phyloP scores from a whole-genome alignment of 2,113 vertebrate genomes.

The Pygathrix nemaeus region DNA sequence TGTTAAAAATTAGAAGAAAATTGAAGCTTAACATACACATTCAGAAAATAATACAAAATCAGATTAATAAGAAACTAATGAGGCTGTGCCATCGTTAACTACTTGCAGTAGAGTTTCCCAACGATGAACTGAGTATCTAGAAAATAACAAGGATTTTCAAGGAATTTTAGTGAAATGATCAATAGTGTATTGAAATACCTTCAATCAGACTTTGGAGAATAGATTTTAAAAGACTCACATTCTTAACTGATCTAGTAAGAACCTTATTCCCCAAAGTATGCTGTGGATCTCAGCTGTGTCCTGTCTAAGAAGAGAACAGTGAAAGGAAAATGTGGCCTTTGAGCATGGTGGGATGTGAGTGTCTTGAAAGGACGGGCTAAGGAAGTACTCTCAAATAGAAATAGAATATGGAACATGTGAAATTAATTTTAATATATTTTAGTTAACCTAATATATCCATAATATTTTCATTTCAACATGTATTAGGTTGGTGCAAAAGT shows the following conservation, averaged over 20 bases:
- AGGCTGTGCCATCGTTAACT: not conserved
- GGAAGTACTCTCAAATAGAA: not conserved
- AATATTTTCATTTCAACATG: not conserved
- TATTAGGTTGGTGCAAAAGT: no score
- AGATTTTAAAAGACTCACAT: constrained; percentile 14
- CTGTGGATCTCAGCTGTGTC: not conserved
- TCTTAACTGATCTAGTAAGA: not conserved
- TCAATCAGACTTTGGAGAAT: constrained; percentile 13
- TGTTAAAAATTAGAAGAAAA: not conserved
- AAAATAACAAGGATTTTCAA: constrained; percentile 19
- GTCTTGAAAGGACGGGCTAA: not conserved
- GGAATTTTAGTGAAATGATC: constrained; percentile 46
- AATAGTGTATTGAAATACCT: constrained; percentile 21
- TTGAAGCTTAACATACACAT: not conserved
- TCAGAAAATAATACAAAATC: constrained; percentile 1
- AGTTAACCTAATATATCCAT: not conserved
- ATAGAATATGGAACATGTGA: no score
- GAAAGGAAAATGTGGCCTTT: not conserved
- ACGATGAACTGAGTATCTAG: not conserved
- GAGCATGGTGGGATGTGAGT: not conserved
- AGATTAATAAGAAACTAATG: not conserved
- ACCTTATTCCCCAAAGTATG: not conserved
- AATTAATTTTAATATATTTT: not conserved
- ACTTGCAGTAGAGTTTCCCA: not conserved
- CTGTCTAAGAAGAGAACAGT: not conserved